Percentiles rank a stretch among this genome's conserved stretches.
These are phyloP conservation scores for Ctenopoma kingsleyae DNA, from an alignment of 2,797 vertebrate species.

Conservation along the genomic window DNA sequence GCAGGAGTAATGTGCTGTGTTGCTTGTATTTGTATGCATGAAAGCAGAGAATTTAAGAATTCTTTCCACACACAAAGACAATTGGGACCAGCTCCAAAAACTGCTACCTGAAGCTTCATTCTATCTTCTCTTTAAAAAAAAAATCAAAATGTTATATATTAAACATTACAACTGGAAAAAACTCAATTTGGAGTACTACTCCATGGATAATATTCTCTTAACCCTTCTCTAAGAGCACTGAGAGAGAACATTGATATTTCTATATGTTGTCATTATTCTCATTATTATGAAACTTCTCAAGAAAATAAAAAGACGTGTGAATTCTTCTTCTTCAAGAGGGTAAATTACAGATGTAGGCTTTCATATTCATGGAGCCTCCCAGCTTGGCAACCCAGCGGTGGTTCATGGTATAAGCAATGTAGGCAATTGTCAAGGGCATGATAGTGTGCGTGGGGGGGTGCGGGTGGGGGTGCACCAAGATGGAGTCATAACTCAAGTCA, in stretches of 20 bases:
- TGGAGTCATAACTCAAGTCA: slow-evolving; percentile 4
- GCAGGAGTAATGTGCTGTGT: slow-evolving; percentile 78
- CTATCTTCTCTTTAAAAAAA: slow-evolving; percentile 45
- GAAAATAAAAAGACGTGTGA: slow-evolving; percentile 41
- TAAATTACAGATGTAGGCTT: slow-evolving; percentile 46
- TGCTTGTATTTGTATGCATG: slow-evolving; percentile 81
- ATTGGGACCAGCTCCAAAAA: slow-evolving; percentile 37
- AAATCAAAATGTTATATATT: slow-evolving; percentile 45
- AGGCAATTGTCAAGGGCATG: slow-evolving; percentile 22
- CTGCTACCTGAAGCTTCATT: slow-evolving; percentile 48
- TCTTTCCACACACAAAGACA: slow-evolving; percentile 60
- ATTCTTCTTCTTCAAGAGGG: slow-evolving; percentile 41
- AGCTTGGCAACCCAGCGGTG: slow-evolving; percentile 29
- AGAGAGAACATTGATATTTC: slow-evolving; percentile 25
- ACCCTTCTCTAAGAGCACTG: too few relatives aligned
- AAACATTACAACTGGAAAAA: slow-evolving; percentile 49
- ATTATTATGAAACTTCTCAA: slow-evolving; percentile 45
- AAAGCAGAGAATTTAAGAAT: slow-evolving; percentile 47
- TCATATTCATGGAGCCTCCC: slow-evolving; percentile 47
- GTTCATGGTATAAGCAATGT: slow-evolving; percentile 23
- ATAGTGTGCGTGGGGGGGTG: neutral
- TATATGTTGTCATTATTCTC: slow-evolving; percentile 46
- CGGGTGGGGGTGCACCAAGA: too few relatives aligned
- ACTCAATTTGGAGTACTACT: neutral
- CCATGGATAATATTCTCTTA: slow-evolving; percentile 1